phyloP scores from a whole-genome alignment of 2,113 vertebrate species.

The Grantiella picta region DNA sequence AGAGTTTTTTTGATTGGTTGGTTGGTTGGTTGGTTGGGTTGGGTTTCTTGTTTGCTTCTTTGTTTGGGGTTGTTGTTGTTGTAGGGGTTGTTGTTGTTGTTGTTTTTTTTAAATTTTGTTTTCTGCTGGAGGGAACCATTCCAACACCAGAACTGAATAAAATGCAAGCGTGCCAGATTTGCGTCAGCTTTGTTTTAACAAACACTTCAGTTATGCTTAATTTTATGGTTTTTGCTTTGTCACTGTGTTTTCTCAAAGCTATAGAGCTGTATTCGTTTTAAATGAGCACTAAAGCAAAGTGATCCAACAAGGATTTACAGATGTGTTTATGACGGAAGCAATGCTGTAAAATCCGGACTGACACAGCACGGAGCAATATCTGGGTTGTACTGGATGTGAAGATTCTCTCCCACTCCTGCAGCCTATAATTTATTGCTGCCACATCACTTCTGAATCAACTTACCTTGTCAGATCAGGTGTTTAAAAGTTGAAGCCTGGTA shows the following conservation, averaged over 20 bases:
- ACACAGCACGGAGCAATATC: background rate
- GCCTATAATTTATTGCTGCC: background rate
- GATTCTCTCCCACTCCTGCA: background rate
- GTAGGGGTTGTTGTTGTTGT: background rate
- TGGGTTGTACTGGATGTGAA: background rate
- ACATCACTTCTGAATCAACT: background rate
- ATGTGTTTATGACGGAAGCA: background rate
- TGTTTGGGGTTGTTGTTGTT: background rate
- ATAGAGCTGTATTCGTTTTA: background rate
- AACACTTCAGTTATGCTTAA: constrained; percentile 14
- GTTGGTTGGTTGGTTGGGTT: background rate
- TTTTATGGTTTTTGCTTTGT: constrained; percentile 42
- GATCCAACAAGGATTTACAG: background rate
- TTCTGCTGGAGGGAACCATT: background rate
- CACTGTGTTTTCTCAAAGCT: constrained; percentile 19
- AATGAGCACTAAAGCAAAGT: background rate
- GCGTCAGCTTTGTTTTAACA: constrained; percentile 10
- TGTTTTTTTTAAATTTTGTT: background rate
- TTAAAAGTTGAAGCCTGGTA: background rate
- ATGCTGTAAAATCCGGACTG: background rate
- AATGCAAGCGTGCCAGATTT: background rate
- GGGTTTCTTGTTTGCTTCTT: background rate
- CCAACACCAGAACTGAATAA: background rate
- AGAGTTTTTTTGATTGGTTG: background rate
- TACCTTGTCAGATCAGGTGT: background rate